Evolutionary conservation across 2,797 vertebrate genomes (phyloP).

Genomic region (Poliocrania exsul): DNA sequence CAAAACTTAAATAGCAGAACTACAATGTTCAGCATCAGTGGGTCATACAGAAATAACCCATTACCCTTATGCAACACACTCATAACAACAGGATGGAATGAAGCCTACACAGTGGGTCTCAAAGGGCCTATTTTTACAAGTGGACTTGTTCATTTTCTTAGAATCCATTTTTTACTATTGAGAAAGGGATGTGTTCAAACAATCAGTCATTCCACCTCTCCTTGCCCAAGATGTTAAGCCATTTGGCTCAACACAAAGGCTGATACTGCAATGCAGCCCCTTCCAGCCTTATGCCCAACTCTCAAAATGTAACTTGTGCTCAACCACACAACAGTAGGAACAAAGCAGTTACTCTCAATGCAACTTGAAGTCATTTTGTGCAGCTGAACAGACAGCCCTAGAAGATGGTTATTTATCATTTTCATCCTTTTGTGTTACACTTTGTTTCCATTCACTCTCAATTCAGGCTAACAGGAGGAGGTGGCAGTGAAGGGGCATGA

Average conservation of each 20-base stretch:
- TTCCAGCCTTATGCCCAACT: not conserved
- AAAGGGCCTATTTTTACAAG: not conserved
- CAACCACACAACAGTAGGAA: not conserved
- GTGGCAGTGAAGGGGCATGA: not conserved
- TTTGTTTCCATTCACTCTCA: not conserved
- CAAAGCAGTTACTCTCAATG: not conserved
- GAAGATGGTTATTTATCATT: not conserved
- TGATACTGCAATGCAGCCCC: not conserved
- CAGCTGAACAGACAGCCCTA: not conserved
- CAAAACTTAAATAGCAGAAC: not conserved
- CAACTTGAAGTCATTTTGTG: not conserved
- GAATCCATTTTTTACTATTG: not conserved
- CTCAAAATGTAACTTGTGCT: not conserved
- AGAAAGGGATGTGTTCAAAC: not conserved
- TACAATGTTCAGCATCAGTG: not conserved
- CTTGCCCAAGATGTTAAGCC: not conserved
- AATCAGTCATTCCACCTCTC: not conserved
- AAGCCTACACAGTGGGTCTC: not conserved
- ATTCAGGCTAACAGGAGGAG: not conserved
- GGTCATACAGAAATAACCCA: not conserved
- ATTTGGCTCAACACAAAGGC: not conserved
- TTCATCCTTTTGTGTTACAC: not conserved
- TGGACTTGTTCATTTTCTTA: not conserved
- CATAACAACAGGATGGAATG: not conserved
- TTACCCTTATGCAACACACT: not conserved